Percentiles rank a stretch among this genome's conserved stretches.
These are phyloP conservation scores for Malthinus flaveolus DNA, from an alignment of 2,888 invertebrate species.

Conservation along the genomic window DNA sequence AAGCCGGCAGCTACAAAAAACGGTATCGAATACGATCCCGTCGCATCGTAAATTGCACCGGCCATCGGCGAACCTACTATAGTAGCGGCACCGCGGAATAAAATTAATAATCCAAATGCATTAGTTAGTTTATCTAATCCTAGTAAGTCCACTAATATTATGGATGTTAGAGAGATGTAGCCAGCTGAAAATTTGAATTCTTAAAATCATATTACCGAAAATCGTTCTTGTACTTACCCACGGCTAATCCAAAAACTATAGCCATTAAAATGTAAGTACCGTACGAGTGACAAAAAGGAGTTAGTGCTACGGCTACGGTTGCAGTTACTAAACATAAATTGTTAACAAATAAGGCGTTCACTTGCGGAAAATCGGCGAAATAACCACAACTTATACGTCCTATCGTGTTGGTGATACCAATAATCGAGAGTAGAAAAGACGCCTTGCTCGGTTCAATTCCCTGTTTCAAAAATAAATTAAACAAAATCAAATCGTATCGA, in stretches of 20 bases:
- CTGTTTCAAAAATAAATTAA: slow-evolving; percentile 54
- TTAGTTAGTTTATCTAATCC: slow-evolving; percentile 95
- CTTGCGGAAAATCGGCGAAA: slow-evolving; percentile 88
- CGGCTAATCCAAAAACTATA: slow-evolving; percentile 88
- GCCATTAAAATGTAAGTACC: slow-evolving; percentile 77
- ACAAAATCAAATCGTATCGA: neutral
- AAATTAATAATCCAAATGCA: slow-evolving; percentile 93
- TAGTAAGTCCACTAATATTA: slow-evolving; percentile 93
- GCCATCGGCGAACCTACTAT: slow-evolving; percentile 83
- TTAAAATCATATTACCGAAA: neutral
- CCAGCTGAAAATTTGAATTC: slow-evolving; percentile 73
- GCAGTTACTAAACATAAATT: slow-evolving; percentile 90
- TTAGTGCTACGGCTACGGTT: slow-evolving; percentile 80
- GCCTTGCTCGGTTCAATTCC: slow-evolving; percentile 73
- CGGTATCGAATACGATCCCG: slow-evolving; percentile 81
- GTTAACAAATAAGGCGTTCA: slow-evolving; percentile 90
- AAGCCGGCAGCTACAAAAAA: slow-evolving; percentile 92
- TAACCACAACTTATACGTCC: slow-evolving; percentile 89
- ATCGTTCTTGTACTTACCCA: slow-evolving; percentile 66
- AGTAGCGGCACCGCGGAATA: slow-evolving; percentile 94
- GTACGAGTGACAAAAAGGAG: slow-evolving; percentile 82
- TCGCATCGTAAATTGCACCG: slow-evolving; percentile 89
- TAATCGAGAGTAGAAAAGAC: slow-evolving; percentile 77
- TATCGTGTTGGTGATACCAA: slow-evolving; percentile 92
- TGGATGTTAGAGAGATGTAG: slow-evolving; percentile 96